Evolutionary conservation across 2,113 vertebrate genomes (phyloP), one percentile per base, ranked within the genome.

Genomic region (Siniperca knerii): DNA sequence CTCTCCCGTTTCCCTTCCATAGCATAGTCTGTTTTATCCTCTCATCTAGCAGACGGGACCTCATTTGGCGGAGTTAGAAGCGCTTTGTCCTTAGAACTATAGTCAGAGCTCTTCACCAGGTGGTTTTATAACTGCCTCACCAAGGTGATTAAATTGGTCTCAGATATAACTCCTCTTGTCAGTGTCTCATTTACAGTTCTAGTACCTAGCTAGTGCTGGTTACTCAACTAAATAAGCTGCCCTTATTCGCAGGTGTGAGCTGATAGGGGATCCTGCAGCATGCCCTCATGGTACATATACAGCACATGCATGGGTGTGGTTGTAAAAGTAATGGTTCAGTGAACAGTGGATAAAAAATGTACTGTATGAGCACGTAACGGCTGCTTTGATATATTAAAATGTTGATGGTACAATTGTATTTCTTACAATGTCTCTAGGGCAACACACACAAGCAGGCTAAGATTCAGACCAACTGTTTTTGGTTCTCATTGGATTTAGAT

Each of bases 131-230:
- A 57, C 75, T 79, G 66, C 67, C 61, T 86, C 72, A 90, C 86
- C 75, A 87, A 88, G 72, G 90, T 75, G 58, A 78, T 76, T 83
- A 66, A 87, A 84, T 90, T 82, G 74, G 68, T 87, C 79, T 87
- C 61, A 20, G 64, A 90, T 87, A 71, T 75, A 87, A 74, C 42
- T 79, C 44, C 29, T 81, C 57, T 72, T 87, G 76, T 86, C 68
- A 54, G 57, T 64, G 70, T 79, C 71, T 91, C 68, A 68, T 89
- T 92, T 90, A 76, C 57, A 13, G 18, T 79, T 82, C 69, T 48
- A 25, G 44, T 79, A 48, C 71, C 65, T 52, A 35, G 66, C 69
- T 25, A 8, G 23, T 65, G 62, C 46, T 89, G 75, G 82, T 89
- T 86, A 62, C 79, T 87, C 64, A 75, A 40, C 58, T 81, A 88